Evolutionary conservation across 1,140 invertebrate genomes (phyloP), one percentile per base, ranked within the genome.

Genomic region (Cydia splendana): DNA sequence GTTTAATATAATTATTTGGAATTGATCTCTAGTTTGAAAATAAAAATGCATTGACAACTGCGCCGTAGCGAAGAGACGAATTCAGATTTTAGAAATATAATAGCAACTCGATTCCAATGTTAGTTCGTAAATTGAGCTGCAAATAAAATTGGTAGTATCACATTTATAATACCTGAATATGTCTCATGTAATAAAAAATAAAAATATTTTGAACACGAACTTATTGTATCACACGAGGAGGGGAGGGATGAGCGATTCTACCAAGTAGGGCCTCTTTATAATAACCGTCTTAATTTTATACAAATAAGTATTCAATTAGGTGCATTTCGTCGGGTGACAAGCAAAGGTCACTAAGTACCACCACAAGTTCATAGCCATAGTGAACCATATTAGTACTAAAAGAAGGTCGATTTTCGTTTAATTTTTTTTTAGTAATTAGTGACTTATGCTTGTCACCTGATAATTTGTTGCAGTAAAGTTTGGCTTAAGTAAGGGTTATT

Each of bases 171-270:
- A 24, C 9, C 57, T 62, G 57, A 62, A 62, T 62, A 62, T 18
- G 53, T 24, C 57, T 20, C 57, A 24, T 62, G 20, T 24, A 62
- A 12, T 62, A 20, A 62, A 10, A 62, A 62, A 24, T n/a, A 62
- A 62, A 0, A 87, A 88, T 77, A 76, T 80, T 81, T 82, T 82
- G 84, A 88, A 90, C 86, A 90, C 85, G 85, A 84, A 75, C 80
- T 84, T 84, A 86, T 85, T 85, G 84, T 87, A 88, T 85, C 82
- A 82, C 83, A 81, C 78, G 75, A 82, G 81, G 82, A 81, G 80
- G 81, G 81, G 85, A 81, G 80, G 79, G 79, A 81, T 77, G 78
- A 62, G 57, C 57, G 57, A 62, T 62, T 62, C 57, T 62, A 62
- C 57, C 57, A 2, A 62, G 57, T 24, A 62, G 20, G 18, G 10